These are phyloP conservation scores for Calvadosia cruxmelitensis DNA, from an alignment of 30 jellyfish, hydroid and myxozoan genomes.

Conservation along the genomic window DNA sequence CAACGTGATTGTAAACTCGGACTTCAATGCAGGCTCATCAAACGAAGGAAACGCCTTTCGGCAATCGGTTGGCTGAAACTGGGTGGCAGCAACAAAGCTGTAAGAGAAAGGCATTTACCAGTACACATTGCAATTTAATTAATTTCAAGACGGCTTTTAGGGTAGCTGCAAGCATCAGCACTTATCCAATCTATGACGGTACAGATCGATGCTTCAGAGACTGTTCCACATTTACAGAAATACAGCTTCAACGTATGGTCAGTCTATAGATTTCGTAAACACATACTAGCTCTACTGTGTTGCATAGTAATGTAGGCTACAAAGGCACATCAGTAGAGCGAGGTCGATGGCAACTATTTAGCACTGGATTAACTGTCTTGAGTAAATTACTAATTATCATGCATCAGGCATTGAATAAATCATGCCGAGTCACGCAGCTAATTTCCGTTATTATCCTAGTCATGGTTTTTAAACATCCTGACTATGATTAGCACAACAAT, in stretches of 20 bases:
- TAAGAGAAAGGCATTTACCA: neutral
- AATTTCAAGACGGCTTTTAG: too few species aligned
- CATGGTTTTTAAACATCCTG: neutral
- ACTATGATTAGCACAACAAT: neutral
- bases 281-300: too few species aligned
- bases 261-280: neutral
- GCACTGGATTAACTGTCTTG: too few species aligned
- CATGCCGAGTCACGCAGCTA: neutral
- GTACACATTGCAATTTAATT: too few species aligned
- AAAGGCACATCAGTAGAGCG: too few species aligned
- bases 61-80: constrained; percentile 86
- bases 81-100: constrained; percentile 81
- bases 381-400: too few species aligned
- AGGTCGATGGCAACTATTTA: too few species aligned
- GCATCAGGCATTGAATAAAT: too few species aligned
- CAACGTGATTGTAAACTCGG: constrained; percentile 47
- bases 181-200: too few species aligned
- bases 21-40: constrained; percentile 93
- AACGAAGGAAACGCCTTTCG: constrained; percentile 90
- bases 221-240: neutral
- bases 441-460: constrained; percentile 1
- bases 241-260: neutral
- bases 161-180: too few species aligned
- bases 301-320: too few species aligned
- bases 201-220: too few species aligned